Evolutionary conservation across 2,888 invertebrate genomes (phyloP).

Genomic region (Trisateles emortualis): DNA sequence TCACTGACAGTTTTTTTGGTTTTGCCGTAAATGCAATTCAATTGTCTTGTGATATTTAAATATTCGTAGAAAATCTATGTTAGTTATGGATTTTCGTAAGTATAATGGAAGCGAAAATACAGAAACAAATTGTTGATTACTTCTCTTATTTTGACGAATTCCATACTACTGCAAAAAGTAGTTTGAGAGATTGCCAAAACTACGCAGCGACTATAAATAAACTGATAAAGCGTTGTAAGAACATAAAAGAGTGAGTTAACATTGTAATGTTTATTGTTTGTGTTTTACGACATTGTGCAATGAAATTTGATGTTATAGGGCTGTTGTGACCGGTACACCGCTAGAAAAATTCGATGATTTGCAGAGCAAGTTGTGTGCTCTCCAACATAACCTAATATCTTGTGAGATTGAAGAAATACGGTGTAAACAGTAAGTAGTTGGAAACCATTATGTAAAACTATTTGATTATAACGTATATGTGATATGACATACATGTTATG

Average conservation of each 20-base stretch:
- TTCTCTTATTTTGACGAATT: conserved; percentile 84
- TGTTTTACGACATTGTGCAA: conserved; percentile 38
- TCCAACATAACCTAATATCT: conserved; percentile 74
- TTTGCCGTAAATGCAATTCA: conserved; percentile 9
- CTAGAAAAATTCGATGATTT: conserved; percentile 76
- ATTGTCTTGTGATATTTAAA: conserved; percentile 8
- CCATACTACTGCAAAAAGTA: conserved; percentile 75
- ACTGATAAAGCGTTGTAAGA: conserved; percentile 81
- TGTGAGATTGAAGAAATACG: conserved; percentile 76
- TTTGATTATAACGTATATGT: neutral
- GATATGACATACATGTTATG: neutral
- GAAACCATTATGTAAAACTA: neutral
- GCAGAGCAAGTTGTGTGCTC: conserved; percentile 72
- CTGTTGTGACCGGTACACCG: conserved; percentile 72
- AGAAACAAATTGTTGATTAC: conserved; percentile 83
- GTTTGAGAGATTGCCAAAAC: conserved; percentile 83
- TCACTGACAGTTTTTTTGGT: neutral
- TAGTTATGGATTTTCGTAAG: conserved; percentile 47
- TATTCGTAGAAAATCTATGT: neutral
- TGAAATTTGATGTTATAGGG: conserved; percentile 60
- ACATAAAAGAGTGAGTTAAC: conserved; percentile 79
- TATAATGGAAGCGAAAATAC: conserved; percentile 81
- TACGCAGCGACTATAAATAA: conserved; percentile 83
- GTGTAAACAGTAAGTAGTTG: conserved; percentile 68
- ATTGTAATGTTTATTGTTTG: conserved; percentile 44